Evolutionary conservation across 1,140 invertebrate species (phyloP), one percentile per base, ranked within the genome.

Genomic region (Drosophila bocki): DNA sequence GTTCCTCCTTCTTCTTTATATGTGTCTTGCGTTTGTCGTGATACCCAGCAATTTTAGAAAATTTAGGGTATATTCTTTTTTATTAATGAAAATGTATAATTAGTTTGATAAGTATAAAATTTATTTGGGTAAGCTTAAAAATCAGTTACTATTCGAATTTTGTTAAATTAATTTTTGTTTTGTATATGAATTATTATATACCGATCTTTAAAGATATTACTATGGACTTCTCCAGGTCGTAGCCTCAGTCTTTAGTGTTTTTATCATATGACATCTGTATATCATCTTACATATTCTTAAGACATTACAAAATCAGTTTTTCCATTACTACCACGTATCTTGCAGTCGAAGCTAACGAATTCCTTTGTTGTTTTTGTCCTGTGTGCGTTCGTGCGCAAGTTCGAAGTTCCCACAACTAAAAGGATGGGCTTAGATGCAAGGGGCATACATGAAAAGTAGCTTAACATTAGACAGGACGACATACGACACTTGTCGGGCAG

Each of bases 401-500:
- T 81, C 29, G 37, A 62, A 47, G 50, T 54, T 68, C 13, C 62
- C 57, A 42, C 41, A 47, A 22, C 53, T 50, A 42, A 47, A 61
- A 60, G 72, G 54, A 41, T 39, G 33, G 53, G 41, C 50, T 17
- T 22, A 19, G 75, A 59, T 61, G 42, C 47, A 60, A 47, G 26
- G 81, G 82, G 54, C 54, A 51, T 83, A 87, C 84, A 87, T 88
- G 84, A 87, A 87, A 87, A 87, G 84, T 87, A 78, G 85, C 84
- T 87, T 84, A 80, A 90, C 84, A 87, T 84, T 84, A 84, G 80
- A 84, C 67, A 67, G 84, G 35, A 78, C 77, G 78, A 87, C 84
- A 88, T 80, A 79, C 84, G 80, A 88, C 84, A 87, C 84, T 87
- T 84, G 84, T 88, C 74, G 71, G 80, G 42, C 59, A 77, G 74